Percentiles rank a stretch among this genome's conserved stretches.
phyloP scores from a whole-genome alignment of 92 coral and sea anemone genomes.

The Umimayanthus chanpuru region DNA sequence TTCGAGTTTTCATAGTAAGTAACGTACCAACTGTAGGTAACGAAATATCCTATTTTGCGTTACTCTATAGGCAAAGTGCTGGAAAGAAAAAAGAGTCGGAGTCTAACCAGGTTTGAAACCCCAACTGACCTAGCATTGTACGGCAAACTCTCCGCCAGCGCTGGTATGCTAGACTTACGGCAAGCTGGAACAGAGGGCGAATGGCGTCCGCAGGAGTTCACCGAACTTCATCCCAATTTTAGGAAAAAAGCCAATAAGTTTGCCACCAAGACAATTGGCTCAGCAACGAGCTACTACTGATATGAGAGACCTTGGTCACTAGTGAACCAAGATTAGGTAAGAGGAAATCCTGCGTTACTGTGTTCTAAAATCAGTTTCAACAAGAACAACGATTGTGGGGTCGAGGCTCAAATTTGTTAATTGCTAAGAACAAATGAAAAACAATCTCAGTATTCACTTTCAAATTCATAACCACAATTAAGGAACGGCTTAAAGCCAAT shows the following conservation, averaged over 20 bases:
- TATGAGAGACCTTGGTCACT: not conserved
- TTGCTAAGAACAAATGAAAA: too few species aligned
- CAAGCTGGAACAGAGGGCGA: not conserved
- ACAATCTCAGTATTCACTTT: too few species aligned
- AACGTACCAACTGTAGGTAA: not conserved
- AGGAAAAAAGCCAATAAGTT: not conserved
- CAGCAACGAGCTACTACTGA: not conserved
- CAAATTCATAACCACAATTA: too few species aligned
- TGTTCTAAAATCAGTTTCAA: too few species aligned
- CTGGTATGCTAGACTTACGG: not conserved
- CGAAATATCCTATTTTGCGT: too few species aligned
- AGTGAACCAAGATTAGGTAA: not conserved
- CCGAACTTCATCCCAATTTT: conserved; percentile 13
- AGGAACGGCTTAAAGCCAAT: too few species aligned
- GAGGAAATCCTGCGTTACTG: not conserved
- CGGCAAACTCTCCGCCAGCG: not conserved
- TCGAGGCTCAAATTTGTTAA: too few species aligned
- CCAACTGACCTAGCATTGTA: not conserved
- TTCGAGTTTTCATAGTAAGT: too few species aligned
- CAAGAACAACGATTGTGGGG: not conserved
- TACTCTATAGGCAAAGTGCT: not conserved
- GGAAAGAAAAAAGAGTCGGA: not conserved
- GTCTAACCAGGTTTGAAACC: not conserved
- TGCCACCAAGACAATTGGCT: not conserved
- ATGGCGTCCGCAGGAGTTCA: conserved; percentile 7